phyloP scores from a whole-genome alignment of 2,888 invertebrate genomes.

The Alloplasta piceator region DNA sequence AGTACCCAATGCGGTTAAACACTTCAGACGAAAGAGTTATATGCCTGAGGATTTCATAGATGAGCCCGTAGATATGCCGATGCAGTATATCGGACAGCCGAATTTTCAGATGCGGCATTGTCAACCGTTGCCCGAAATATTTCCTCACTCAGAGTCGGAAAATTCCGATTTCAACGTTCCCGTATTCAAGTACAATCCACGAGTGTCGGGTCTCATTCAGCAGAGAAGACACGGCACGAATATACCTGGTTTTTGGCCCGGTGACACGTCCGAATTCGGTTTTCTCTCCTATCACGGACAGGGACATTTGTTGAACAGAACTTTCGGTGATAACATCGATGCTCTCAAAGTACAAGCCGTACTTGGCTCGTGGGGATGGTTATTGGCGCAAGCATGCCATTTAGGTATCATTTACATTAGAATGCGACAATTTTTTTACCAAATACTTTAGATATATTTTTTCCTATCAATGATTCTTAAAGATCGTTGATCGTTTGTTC shows the following conservation, averaged over 20 bases:
- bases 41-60: slow-evolving; percentile 81
- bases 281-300: slow-evolving; percentile 89
- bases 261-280: slow-evolving; percentile 91
- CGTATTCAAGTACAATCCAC: slow-evolving; percentile 86
- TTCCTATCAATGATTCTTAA: too few relatives aligned
- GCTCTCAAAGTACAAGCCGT: slow-evolving; percentile 90
- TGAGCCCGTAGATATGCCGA: slow-evolving; percentile 86
- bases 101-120: slow-evolving; percentile 88
- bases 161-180: slow-evolving; percentile 86
- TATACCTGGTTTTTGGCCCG: slow-evolving; percentile 95
- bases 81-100: slow-evolving; percentile 90
- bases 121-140: slow-evolving; percentile 88
- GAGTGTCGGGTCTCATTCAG: slow-evolving; percentile 85
- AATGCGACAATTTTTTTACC: too few relatives aligned
- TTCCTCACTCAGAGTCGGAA: slow-evolving; percentile 85
- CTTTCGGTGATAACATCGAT: slow-evolving; percentile 86
- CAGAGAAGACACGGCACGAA: slow-evolving; percentile 88
- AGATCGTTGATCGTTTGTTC: not conserved
- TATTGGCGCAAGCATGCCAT: slow-evolving; percentile 91
- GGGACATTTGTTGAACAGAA: slow-evolving; percentile 85
- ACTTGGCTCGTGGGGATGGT: slow-evolving; percentile 91
- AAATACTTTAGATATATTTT: too few relatives aligned
- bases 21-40: slow-evolving; percentile 73
- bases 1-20: slow-evolving; percentile 84
- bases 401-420: slow-evolving; percentile 84